Conservation (phyloP, 2,113 vertebrate species). For the Pteruthius melanotis region DNA sequence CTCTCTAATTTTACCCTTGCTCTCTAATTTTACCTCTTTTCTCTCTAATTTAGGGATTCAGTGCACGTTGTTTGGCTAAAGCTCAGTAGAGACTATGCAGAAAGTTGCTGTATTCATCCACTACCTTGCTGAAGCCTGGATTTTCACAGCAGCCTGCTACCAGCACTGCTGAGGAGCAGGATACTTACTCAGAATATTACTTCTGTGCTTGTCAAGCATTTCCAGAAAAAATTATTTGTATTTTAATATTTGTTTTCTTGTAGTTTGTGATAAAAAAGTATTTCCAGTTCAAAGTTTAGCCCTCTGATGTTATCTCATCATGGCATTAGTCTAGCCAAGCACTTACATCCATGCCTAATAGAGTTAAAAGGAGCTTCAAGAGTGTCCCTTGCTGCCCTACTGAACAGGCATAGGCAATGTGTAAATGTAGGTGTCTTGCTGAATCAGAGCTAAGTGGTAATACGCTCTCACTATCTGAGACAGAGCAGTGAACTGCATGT, state of each 20-base stretch:
- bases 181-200: neutral
- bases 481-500: neutral
- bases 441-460: slow-evolving; percentile 47
- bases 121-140: neutral
- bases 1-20: neutral
- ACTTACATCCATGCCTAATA: neutral
- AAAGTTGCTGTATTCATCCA: neutral
- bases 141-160: neutral
- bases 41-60: neutral
- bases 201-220: neutral
- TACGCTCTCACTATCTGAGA: neutral
- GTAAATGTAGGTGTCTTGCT: slow-evolving; percentile 47
- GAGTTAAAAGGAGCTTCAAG: slow-evolving; percentile 5
- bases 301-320: neutral
- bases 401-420: neutral
- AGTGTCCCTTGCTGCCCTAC: neutral
- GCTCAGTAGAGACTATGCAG: neutral
- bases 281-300: neutral
- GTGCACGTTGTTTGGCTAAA: neutral
- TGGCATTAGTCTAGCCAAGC: neutral
- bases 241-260: neutral
- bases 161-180: neutral
- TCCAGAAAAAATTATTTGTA: neutral
- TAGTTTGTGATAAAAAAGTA: neutral
- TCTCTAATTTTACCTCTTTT: neutral